A percentile compares a stretch with the other conserved stretches of the same genome.
phyloP scores from a whole-genome alignment of 1,140 invertebrate genomes.

The Bombus confusus region DNA sequence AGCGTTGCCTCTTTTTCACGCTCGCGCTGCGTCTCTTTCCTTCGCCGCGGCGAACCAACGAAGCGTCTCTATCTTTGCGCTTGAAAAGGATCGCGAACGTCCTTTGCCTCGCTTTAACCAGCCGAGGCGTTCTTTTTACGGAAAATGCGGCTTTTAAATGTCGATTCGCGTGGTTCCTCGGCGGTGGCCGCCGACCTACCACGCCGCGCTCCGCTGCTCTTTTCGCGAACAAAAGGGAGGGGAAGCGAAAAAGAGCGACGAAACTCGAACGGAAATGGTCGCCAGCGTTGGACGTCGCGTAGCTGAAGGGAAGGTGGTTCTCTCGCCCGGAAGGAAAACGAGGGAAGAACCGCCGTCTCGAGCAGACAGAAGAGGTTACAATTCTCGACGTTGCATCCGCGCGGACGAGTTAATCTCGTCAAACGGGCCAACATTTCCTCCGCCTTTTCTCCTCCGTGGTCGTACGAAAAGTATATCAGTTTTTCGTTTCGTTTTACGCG shows the following conservation, averaged over 20 bases:
- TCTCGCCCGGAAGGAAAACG: not conserved
- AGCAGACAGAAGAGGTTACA: not conserved
- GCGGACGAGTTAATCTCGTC: conserved; percentile 16
- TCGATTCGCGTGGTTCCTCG: conserved; percentile 56
- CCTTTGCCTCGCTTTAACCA: conserved; percentile 57
- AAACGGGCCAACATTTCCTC: not conserved
- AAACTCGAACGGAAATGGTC: not conserved
- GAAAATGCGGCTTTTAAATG: conserved; percentile 67
- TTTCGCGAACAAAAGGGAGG: not conserved
- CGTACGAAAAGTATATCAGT: fast-evolving
- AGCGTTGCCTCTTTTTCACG: conserved; percentile 27
- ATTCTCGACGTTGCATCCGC: conserved; percentile 31
- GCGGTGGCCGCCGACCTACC: not conserved
- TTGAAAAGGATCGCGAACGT: conserved; percentile 63
- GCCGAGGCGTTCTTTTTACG: conserved; percentile 48
- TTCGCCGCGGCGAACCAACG: conserved; percentile 3
- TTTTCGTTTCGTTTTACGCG: not conserved
- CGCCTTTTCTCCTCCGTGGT: not conserved
- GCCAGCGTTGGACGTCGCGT: not conserved
- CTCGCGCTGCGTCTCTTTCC: not conserved
- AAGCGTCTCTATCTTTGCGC: conserved; percentile 50
- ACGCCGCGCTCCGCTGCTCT: not conserved
- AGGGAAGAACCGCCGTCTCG: not conserved
- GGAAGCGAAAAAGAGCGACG: not conserved
- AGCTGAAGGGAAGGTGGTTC: not conserved